A percentile compares a stretch with the other conserved stretches of the same genome.
These are phyloP conservation scores for Hemitrygon akajei DNA, from an alignment of 2,797 vertebrate genomes.

Conservation along the genomic window DNA sequence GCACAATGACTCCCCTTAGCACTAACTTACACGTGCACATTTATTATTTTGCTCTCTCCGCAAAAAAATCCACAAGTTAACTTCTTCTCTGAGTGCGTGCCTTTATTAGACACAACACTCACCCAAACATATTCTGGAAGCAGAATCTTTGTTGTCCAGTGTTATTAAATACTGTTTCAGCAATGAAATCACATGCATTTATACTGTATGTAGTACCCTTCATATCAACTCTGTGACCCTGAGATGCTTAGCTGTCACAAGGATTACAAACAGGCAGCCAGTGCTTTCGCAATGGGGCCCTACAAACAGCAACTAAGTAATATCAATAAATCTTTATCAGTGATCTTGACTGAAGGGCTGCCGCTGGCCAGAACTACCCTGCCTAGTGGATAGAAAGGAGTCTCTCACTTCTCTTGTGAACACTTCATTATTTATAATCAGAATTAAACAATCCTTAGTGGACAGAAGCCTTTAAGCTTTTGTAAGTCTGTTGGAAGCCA, in stretches of 20 bases:
- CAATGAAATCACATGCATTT: background rate
- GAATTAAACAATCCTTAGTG: background rate
- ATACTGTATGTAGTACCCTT: background rate
- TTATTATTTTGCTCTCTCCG: too few relatives aligned
- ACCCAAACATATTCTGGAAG: too few relatives aligned
- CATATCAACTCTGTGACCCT: background rate
- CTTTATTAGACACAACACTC: too few relatives aligned
- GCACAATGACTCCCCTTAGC: too few relatives aligned
- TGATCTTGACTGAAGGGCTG: background rate
- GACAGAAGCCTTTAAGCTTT: background rate
- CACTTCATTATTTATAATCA: background rate
- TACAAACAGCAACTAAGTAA: background rate
- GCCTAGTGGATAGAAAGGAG: too few relatives aligned
- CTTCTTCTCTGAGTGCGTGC: too few relatives aligned
- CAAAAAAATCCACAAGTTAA: too few relatives aligned
- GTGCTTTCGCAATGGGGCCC: background rate
- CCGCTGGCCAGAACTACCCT: background rate
- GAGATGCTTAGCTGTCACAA: background rate
- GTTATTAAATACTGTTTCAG: background rate
- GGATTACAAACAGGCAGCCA: background rate
- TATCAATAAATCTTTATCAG: background rate
- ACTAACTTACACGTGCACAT: too few relatives aligned
- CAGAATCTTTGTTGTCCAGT: too few relatives aligned
- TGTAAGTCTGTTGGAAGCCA: background rate
- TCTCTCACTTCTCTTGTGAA: too few relatives aligned